These are phyloP conservation scores for Syndactyla subalaris DNA, from an alignment of 2,797 vertebrate species.

Conservation along the genomic window DNA sequence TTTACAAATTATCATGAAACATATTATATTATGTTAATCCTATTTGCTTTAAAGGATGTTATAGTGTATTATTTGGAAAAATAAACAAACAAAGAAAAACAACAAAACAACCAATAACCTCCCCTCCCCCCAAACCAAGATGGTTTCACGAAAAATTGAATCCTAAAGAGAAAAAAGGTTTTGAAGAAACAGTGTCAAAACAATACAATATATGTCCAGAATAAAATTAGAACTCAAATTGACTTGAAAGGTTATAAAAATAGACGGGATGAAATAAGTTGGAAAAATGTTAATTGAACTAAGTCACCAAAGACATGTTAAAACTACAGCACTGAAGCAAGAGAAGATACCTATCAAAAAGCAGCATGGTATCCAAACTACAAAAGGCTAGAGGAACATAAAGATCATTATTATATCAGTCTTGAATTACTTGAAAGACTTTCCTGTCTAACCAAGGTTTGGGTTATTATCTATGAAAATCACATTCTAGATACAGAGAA, in stretches of 20 bases:
- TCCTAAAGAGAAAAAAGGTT: neutral
- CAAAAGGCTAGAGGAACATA: neutral
- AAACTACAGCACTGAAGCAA: neutral
- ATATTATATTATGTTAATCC: neutral
- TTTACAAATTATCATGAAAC: neutral
- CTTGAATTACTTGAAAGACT: neutral
- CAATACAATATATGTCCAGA: neutral
- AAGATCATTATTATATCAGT: neutral
- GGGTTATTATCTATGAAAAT: neutral
- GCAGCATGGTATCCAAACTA: neutral
- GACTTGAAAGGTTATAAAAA: neutral
- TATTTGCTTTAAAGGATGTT: neutral
- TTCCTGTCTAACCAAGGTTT: neutral
- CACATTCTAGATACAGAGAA: neutral
- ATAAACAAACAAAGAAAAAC: neutral
- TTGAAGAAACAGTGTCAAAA: neutral
- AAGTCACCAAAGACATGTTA: neutral
- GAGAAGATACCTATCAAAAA: neutral
- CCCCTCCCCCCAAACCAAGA: fast-evolving
- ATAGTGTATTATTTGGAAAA: neutral
- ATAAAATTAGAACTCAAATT: neutral
- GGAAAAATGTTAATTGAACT: neutral
- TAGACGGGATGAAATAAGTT: neutral
- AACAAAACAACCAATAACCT: fast-evolving
- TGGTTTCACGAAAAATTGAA: neutral